These are phyloP conservation scores for Ornithorhynchus anatinus DNA, from an alignment of 2,113 vertebrate genomes.

Conservation along the genomic window DNA sequence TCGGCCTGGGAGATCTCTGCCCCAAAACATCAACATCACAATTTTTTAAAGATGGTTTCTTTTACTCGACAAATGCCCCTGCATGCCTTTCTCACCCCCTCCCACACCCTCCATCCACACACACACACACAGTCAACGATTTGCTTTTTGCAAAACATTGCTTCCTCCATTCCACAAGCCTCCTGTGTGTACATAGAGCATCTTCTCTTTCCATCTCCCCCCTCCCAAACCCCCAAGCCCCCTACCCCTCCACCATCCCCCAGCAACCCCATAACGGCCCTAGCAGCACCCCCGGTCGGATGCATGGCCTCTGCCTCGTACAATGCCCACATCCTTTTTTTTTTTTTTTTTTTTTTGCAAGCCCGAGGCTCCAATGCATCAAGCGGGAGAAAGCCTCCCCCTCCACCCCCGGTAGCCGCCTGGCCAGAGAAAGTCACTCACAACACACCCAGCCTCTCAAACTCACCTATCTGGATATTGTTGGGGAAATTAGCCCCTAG, in stretches of 20 bases:
- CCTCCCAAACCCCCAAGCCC: no score
- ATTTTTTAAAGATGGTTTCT: no score
- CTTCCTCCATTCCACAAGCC: slow-evolving; percentile 68
- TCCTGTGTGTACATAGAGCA: slow-evolving; percentile 1
- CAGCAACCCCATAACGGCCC: slow-evolving; percentile 18
- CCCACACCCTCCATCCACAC: slow-evolving; percentile 34
- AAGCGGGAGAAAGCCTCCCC: no score
- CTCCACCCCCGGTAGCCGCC: not conserved
- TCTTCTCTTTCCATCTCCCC: no score
- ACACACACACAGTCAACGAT: not conserved
- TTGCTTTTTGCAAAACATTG: not conserved
- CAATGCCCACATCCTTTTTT: not conserved
- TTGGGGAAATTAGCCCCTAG: slow-evolving; percentile 98
- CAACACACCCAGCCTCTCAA: slow-evolving; percentile 28
- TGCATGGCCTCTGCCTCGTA: not conserved
- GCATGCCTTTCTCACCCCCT: slow-evolving; percentile 30
- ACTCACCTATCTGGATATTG: slow-evolving; percentile 99
- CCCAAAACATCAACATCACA: no score
- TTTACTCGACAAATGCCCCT: not conserved
- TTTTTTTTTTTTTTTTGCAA: not conserved
- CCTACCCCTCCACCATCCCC: slow-evolving; percentile 21
- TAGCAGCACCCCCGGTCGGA: not conserved
- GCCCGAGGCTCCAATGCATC: not conserved
- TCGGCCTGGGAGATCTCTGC: not conserved
- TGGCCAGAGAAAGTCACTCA: not conserved